Percentiles rank a stretch among this genome's conserved stretches.
phyloP scores from a whole-genome alignment of 64 coral and sea anemone genomes.

The Actinia tenebrosa region DNA sequence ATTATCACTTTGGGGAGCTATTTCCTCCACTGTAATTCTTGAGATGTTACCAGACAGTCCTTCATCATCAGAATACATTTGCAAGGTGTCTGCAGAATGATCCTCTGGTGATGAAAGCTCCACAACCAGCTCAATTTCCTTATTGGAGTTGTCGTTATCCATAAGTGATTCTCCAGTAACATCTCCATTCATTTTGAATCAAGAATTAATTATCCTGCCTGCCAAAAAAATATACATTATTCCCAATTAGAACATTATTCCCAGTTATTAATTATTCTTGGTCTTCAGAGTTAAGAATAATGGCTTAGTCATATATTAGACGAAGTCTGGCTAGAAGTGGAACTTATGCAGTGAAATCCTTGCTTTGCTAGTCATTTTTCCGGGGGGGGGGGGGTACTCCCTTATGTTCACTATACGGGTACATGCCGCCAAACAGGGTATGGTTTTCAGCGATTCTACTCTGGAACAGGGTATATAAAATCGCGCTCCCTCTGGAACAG shows the following conservation, averaged over 20 bases:
- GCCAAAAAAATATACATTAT: not conserved
- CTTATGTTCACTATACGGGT: too few species aligned
- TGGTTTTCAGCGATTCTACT: too few species aligned
- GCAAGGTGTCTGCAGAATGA: not conserved
- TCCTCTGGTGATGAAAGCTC: not conserved
- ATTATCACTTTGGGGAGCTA: constrained; percentile 62
- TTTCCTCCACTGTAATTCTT: constrained; percentile 69
- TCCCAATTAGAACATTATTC: not conserved
- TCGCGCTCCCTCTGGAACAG: too few species aligned
- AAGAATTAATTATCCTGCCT: not conserved
- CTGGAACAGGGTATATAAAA: too few species aligned
- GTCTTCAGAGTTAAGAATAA: too few species aligned
- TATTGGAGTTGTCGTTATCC: not conserved
- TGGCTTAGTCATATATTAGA: too few species aligned
- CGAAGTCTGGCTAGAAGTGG: too few species aligned
- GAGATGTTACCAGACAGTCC: constrained; percentile 16
- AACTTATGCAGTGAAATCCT: too few species aligned
- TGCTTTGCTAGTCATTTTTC: too few species aligned
- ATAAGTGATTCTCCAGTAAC: not conserved
- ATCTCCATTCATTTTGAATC: not conserved
- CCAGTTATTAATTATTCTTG: too few species aligned
- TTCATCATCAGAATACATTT: not conserved
- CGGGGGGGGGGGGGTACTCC: too few species aligned
- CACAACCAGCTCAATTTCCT: not conserved
- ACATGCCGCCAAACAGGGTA: too few species aligned